These are phyloP conservation scores for Oxyruncus cristatus DNA, from an alignment of 2,113 vertebrate genomes.

Conservation along the genomic window DNA sequence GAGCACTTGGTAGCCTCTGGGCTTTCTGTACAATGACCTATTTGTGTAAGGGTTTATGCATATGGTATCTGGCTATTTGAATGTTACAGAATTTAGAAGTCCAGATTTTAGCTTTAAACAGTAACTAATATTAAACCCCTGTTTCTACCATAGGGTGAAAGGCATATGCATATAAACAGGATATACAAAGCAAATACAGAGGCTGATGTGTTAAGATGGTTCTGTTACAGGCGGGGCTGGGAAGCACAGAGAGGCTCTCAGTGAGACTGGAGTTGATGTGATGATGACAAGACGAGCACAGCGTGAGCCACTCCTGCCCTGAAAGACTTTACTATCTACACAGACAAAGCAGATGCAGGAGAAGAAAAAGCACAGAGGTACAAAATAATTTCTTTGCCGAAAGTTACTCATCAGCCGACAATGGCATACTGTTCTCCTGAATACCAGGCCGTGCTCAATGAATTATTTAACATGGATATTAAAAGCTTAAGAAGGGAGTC, in stretches of 20 bases:
- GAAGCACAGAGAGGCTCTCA: not conserved
- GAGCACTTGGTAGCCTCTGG: not conserved
- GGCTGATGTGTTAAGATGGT: not conserved
- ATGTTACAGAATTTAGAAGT: not conserved
- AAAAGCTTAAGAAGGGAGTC: constrained; percentile 25
- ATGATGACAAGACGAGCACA: not conserved
- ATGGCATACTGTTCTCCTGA: not conserved
- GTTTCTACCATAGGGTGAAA: not conserved
- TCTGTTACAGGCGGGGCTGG: not conserved
- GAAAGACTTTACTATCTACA: not conserved
- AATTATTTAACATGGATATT: not conserved
- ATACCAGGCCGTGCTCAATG: not conserved
- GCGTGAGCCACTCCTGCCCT: not conserved
- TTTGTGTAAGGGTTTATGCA: not conserved
- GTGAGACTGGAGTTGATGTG: not conserved
- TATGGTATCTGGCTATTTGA: not conserved
- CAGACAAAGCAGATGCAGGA: not conserved
- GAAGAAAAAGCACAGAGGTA: not conserved
- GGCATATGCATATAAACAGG: not conserved
- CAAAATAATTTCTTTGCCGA: not conserved
- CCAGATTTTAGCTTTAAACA: not conserved
- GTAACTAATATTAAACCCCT: not conserved
- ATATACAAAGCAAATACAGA: not conserved
- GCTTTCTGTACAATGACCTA: not conserved
- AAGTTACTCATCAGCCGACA: constrained; percentile 12